phyloP scores from a whole-genome alignment of 2,797 vertebrate genomes.

The Lophotriccus pileatus region DNA sequence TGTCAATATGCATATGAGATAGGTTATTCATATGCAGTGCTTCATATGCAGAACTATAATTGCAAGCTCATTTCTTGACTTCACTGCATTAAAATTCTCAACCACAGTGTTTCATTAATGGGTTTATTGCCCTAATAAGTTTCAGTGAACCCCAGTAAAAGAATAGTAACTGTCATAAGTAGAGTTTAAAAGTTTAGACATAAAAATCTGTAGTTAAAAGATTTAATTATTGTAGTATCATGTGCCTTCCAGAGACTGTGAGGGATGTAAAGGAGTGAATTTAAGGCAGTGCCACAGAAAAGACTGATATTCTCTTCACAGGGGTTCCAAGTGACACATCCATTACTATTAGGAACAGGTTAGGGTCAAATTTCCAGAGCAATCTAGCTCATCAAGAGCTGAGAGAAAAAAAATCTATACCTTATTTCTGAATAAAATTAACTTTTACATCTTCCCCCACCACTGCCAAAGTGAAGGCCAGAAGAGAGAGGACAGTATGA shows the following conservation, averaged over 20 bases:
- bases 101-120: neutral
- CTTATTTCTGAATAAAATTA: slow-evolving; percentile 1
- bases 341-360: neutral
- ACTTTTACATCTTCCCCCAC: neutral
- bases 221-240: neutral
- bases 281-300: neutral
- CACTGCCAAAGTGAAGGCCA: neutral
- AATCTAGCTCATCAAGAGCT: neutral
- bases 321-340: neutral
- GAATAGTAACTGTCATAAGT: neutral
- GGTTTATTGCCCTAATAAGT: slow-evolving; percentile 23
- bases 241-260: neutral
- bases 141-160: neutral
- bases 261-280: neutral
- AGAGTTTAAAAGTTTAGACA: neutral
- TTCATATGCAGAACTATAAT: slow-evolving; percentile 7
- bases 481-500: neutral
- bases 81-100: slow-evolving; percentile 20
- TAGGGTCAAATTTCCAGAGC: neutral
- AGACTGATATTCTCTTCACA: neutral
- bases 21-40: neutral
- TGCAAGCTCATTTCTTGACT: neutral
- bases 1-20: neutral
- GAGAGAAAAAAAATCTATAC: neutral
- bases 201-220: neutral